These are phyloP conservation scores for Synergus umbraculus DNA, from an alignment of 2,888 invertebrate genomes.

Conservation along the genomic window DNA sequence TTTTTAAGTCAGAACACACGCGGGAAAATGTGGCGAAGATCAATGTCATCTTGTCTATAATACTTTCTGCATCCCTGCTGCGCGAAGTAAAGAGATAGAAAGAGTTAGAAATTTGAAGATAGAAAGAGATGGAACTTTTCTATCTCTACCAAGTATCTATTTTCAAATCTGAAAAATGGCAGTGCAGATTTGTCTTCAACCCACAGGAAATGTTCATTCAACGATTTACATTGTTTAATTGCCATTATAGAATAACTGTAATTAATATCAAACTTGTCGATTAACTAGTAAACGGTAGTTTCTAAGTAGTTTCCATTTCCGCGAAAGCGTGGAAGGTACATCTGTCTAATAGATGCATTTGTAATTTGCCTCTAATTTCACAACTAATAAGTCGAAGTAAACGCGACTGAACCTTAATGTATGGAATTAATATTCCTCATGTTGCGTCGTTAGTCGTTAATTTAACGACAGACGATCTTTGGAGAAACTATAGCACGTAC, in stretches of 20 bases:
- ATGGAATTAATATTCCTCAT: constrained; percentile 10
- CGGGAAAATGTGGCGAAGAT: no score
- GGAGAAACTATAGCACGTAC: background rate
- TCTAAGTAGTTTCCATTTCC: background rate
- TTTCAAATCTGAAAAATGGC: no score
- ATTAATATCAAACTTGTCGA: background rate
- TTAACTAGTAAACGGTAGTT: background rate
- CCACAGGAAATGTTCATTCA: no score
- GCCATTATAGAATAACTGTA: background rate
- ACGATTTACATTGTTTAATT: background rate
- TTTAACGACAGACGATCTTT: constrained; percentile 12
- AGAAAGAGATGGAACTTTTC: no score
- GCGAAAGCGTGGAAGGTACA: background rate
- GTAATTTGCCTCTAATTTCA: background rate
- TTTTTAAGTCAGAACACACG: no score
- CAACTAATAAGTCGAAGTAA: background rate
- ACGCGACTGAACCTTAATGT: background rate
- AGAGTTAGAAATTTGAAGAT: no score
- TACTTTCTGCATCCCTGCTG: no score
- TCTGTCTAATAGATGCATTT: background rate
- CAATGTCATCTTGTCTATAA: no score
- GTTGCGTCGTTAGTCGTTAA: background rate
- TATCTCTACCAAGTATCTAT: no score
- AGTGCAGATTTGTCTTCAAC: no score
- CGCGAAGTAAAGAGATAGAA: no score